These are phyloP conservation scores for Cheilosia variabilis DNA, from an alignment of 2,888 invertebrate genomes.

Conservation along the genomic window DNA sequence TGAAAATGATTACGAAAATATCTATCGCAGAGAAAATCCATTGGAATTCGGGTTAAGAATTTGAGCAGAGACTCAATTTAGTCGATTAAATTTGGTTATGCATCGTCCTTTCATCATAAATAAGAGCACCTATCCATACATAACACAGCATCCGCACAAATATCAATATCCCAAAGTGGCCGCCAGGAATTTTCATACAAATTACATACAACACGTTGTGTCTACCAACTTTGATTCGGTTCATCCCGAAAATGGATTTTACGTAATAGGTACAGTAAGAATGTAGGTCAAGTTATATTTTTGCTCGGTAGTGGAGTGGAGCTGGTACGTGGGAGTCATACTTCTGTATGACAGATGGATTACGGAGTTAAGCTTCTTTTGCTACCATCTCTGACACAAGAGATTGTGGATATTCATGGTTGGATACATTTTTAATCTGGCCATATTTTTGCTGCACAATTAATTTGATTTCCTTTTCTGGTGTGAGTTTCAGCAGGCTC, in stretches of 20 bases:
- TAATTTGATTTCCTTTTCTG: neutral
- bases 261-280: conserved; percentile 59
- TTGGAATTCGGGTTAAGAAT: conserved; percentile 54
- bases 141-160: conserved; percentile 15
- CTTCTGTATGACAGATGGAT: conserved; percentile 47
- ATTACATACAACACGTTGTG: neutral
- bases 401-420: neutral
- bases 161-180: conserved; percentile 46
- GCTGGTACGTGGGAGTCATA: conserved; percentile 25
- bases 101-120: conserved; percentile 42
- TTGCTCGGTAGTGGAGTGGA: conserved; percentile 2
- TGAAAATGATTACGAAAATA: conserved; percentile 25
- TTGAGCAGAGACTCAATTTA: conserved; percentile 63
- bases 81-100: conserved; percentile 62
- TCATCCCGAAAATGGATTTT: conserved; percentile 66
- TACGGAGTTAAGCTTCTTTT: conserved; percentile 7
- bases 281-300: conserved; percentile 70
- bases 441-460: conserved; percentile 7
- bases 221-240: conserved; percentile 52
- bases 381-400: neutral
- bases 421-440: neutral
- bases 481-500: neutral
- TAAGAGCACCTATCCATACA: neutral
- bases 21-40: conserved; percentile 35
- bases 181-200: conserved; percentile 43